These are phyloP conservation scores for Crocallis elinguaria DNA, from an alignment of 2,888 invertebrate species.

Conservation along the genomic window DNA sequence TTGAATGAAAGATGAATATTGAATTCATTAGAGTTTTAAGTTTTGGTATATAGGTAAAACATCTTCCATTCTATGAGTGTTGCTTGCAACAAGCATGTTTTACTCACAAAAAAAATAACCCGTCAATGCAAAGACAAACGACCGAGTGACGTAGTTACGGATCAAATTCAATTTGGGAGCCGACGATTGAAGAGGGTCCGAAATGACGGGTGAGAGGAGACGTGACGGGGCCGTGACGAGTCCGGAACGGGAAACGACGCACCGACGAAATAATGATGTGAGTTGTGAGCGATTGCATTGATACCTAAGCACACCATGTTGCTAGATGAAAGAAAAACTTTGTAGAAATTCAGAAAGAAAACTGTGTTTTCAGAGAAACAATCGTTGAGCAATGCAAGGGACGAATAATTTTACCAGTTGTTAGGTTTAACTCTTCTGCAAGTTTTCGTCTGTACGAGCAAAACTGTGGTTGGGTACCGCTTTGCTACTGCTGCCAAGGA, in stretches of 20 bases:
- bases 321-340: neutral
- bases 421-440: too few species aligned
- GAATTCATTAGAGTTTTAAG: too few species aligned
- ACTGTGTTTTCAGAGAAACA: too few species aligned
- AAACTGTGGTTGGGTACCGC: too few species aligned
- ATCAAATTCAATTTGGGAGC: conserved; percentile 82
- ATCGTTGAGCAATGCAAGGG: too few species aligned
- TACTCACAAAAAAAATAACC: conserved; percentile 49
- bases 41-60: too few species aligned
- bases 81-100: conserved; percentile 21
- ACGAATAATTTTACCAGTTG: too few species aligned
- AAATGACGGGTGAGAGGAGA: conserved; percentile 69
- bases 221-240: conserved; percentile 36
- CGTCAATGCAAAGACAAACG: conserved; percentile 74
- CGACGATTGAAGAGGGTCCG: conserved; percentile 78
- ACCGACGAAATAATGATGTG: conserved; percentile 56
- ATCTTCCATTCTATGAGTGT: neutral
- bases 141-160: conserved; percentile 70
- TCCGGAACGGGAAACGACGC: conserved; percentile 39
- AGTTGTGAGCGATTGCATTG: conserved; percentile 54
- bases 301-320: conserved; percentile 27
- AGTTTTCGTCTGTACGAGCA: too few species aligned
- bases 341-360: neutral
- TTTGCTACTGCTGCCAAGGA: too few species aligned
- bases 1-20: too few species aligned